Percentiles rank a stretch among this genome's conserved stretches.
Conservation (phyloP, 1,140 invertebrate genomes). For the Contarinia nasturtii region DNA sequence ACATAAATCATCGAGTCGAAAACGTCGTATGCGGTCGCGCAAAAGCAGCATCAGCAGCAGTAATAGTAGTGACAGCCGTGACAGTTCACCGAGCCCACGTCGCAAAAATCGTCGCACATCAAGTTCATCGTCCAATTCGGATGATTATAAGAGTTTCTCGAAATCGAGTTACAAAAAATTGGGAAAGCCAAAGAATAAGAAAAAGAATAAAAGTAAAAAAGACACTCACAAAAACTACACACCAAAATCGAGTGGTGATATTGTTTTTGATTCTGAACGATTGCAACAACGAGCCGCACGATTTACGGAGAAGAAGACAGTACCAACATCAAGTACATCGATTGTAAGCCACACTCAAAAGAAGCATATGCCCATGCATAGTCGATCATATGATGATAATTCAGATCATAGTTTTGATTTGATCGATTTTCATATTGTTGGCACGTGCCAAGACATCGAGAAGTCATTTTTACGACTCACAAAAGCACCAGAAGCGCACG, state of each 20-base stretch:
- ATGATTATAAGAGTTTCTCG: slow-evolving; percentile 1
- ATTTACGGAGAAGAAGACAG: slow-evolving; percentile 30
- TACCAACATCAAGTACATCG: slow-evolving; percentile 1
- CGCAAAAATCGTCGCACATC: slow-evolving; percentile 15
- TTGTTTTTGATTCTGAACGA: slow-evolving; percentile 49
- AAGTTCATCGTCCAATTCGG: slow-evolving; percentile 9
- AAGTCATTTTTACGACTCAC: slow-evolving; percentile 90
- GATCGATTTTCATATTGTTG: slow-evolving; percentile 74
- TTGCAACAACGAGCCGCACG: slow-evolving; percentile 71
- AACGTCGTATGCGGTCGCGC: neutral
- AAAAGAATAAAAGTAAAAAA: slow-evolving; percentile 35
- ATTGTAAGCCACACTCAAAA: slow-evolving; percentile 1
- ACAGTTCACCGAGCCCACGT: slow-evolving; percentile 11
- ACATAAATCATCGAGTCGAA: neutral
- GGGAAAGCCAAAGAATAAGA: slow-evolving; percentile 21
- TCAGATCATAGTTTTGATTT: slow-evolving; percentile 50
- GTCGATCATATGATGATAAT: slow-evolving; percentile 26
- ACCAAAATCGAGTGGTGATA: slow-evolving; percentile 30
- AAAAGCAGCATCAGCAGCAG: neutral
- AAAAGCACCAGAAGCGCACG: slow-evolving; percentile 80
- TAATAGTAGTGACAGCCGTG: slow-evolving; percentile 2
- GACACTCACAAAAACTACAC: slow-evolving; percentile 48
- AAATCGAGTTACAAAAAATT: neutral
- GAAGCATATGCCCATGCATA: slow-evolving; percentile 2
- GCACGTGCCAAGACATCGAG: slow-evolving; percentile 79